Conservation (phyloP, 2,113 vertebrate genomes). For the Carettochelys insculpta region DNA sequence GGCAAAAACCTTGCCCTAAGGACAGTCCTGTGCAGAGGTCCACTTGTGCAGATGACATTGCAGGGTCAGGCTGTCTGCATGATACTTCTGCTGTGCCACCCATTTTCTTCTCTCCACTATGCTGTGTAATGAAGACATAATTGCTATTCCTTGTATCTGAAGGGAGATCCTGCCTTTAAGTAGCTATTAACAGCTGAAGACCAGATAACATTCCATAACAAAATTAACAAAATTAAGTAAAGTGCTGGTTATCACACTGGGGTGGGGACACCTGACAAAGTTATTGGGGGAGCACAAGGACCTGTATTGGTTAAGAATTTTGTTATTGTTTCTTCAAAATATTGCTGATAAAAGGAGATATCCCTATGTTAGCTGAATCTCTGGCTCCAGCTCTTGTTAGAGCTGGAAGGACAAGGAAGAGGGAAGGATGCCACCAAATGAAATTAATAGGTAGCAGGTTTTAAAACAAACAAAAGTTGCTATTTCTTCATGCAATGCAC, state of each 20-base stretch:
- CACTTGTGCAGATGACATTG: background rate
- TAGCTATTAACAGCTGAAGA: background rate
- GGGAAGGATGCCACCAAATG: no score
- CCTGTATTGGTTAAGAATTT: background rate
- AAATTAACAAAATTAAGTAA: no score
- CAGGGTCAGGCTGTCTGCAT: background rate
- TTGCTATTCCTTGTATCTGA: background rate
- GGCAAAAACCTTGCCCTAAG: no score
- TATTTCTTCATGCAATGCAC: no score
- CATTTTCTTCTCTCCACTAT: background rate
- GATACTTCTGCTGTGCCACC: background rate
- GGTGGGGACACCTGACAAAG: no score
- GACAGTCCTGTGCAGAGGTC: no score
- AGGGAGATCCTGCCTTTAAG: background rate
- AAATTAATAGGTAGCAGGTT: no score
- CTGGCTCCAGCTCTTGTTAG: background rate
- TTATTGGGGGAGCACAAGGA: no score
- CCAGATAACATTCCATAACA: no score
- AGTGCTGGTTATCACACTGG: no score
- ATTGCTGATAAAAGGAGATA: background rate
- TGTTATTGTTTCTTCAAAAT: background rate
- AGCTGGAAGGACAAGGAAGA: background rate
- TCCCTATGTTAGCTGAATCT: background rate
- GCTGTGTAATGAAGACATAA: background rate
- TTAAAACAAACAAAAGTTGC: no score